phyloP scores from a whole-genome alignment of 1,140 invertebrate species.

The Nixonia krombeini region DNA sequence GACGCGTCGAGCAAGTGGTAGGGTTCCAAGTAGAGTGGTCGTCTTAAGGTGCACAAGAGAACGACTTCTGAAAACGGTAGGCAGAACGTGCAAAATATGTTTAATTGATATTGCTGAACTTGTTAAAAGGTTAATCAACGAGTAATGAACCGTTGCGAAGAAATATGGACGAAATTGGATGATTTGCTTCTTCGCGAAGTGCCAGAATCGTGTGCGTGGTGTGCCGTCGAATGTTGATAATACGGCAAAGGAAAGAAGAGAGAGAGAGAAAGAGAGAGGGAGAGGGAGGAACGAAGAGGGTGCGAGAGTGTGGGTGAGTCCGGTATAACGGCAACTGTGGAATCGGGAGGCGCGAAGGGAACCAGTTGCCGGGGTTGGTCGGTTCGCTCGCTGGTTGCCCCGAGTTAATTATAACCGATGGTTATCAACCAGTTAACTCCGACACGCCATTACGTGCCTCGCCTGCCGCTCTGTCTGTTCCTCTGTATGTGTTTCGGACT shows the following conservation, averaged over 20 bases:
- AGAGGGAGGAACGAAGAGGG: constrained; percentile 33
- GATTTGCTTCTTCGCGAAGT: neutral
- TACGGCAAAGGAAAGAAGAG: constrained; percentile 30
- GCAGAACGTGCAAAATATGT: too few species aligned
- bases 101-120: too few species aligned
- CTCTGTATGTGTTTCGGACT: constrained; percentile 46
- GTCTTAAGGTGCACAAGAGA: too few species aligned
- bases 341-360: constrained; percentile 26
- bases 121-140: too few species aligned
- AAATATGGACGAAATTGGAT: neutral
- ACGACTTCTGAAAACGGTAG: too few species aligned
- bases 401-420: constrained; percentile 73
- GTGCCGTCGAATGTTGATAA: constrained; percentile 41
- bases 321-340: constrained; percentile 25
- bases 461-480: constrained; percentile 59
- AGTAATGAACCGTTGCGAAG: too few species aligned
- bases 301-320: constrained; percentile 24
- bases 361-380: constrained; percentile 64
- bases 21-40: too few species aligned
- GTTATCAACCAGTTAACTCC: constrained; percentile 73
- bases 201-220: neutral
- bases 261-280: constrained; percentile 32
- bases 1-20: too few species aligned
- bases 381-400: constrained; percentile 69
- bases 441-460: constrained; percentile 72